Base-by-base conservation (phyloP, 2,888 invertebrate species). In the Drosophila kanekoi region DNA sequence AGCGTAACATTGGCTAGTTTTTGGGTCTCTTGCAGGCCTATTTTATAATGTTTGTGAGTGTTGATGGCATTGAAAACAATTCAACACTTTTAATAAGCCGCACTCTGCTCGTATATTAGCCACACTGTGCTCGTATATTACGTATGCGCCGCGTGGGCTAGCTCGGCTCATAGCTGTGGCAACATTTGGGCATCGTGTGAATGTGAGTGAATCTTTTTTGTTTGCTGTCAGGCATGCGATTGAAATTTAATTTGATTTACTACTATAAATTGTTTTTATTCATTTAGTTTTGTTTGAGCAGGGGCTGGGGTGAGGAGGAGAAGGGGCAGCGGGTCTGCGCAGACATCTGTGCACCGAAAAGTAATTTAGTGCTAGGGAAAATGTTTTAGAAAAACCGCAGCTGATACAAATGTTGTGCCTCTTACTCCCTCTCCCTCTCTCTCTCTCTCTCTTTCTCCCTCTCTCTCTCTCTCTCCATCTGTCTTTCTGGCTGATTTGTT, bases 181-280 rank as follows among this genome's bases (percentile, higher is more conserved):
- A 23, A 23, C 51, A 47, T 8, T 66, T 43, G 10, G 10, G 20
- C 35, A 35, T 49, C 35, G 48, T 60, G 52, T 52, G 51, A 52
- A 53, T 61, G 47, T 40, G 52, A 58, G 45, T 60, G 66, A 77
- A 64, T 67, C 67, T 57, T 77, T 77, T 58, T 70, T 71, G 58
- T 60, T 65, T 61, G 67, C 68, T 76, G 72, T 78, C 64, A 72
- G 81, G 81, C 72, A 74, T 78, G 68, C 82, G 81, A 82, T 87
- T 81, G 82, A 87, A 84, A 87, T 84, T 82, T 87, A 82, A 82
- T 82, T 82, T 82, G 82, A 82, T 87, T 82, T 87, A 84, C 85
- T 81, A 79, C 84, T 78, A 84, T 78, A 79, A 82, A 82, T 82
- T 81, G 87, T 82, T 87, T 81, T 87, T 87, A 82, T 81, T 84